Evolutionary conservation across 2,888 invertebrate genomes (phyloP), one percentile per base, ranked within the genome.

Genomic region (Caenorhabditis zanzibari): DNA sequence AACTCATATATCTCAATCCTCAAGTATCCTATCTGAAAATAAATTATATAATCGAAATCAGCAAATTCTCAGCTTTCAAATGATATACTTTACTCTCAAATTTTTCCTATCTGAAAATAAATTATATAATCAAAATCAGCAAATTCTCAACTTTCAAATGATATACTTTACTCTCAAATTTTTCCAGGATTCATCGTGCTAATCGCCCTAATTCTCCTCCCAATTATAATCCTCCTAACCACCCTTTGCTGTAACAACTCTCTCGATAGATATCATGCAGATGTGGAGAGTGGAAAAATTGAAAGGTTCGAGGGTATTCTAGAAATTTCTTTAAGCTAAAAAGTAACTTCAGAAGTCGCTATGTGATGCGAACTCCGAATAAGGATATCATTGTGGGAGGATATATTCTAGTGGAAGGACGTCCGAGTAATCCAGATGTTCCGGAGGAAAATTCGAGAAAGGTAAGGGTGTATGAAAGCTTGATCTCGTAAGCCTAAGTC

Each of bases 191-290:
- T 81, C 69, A 69, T 81, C 41, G 81, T 84, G 0, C 26, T 81
- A 10, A 81, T 83, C 35, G 83, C 83, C 24, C 38, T 83, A 0
- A 80, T 83, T 19, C 59, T 83, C 16, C 61, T 83, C 10, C 83
- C 83, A 9, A 83, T 83, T 6, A 75, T 89, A 28, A 89, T 89
- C 47, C 85, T 89, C 7, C 71, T 89, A 2, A 86, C 87, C 2
- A 88, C 89, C 14, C 68, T 89, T 0, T 88, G 89, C 68, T 89
- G 89, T 66, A 89, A 89, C 64, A 89, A 88, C 44, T 85, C 89
- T 4, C 68, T 85, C 22, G 88, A 89, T 66, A 85, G 88, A 49
- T 89, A 88, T 71, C 81, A 86, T 47, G 82, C 81, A 14, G 87
- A 86, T 10, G 83, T 85, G 59, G 88, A 87, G 28, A 81, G 81